A percentile compares a stretch with the other conserved stretches of the same genome.
These are phyloP conservation scores for Acipenser transmontanus DNA, from an alignment of 2,797 vertebrate species.

Conservation along the genomic window DNA sequence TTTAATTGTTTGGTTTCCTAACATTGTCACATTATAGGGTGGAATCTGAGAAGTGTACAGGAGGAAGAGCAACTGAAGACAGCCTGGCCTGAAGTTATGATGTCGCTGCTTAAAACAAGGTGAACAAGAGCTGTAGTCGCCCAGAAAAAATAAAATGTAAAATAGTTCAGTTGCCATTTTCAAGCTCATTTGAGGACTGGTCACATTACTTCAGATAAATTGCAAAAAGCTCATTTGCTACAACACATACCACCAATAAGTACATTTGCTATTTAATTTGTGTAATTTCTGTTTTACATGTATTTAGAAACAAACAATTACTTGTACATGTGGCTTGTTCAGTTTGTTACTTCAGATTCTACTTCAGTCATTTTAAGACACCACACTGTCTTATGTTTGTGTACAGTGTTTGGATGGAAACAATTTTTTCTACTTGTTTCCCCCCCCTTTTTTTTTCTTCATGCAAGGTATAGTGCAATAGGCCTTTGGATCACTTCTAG, in stretches of 20 bases:
- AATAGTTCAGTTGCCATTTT: constrained; percentile 3
- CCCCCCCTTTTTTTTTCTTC: neutral
- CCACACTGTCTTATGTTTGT: neutral
- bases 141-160: constrained; percentile 68
- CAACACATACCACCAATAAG: neutral
- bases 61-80: constrained; percentile 75
- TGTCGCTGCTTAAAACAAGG: constrained; percentile 93
- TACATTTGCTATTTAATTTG: constrained; percentile 1
- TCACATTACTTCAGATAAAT: neutral
- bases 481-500: constrained; percentile 7
- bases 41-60: constrained; percentile 65
- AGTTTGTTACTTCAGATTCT: constrained; percentile 5
- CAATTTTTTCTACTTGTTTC: neutral
- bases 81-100: constrained; percentile 77
- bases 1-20: constrained; percentile 76
- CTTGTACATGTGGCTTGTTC: constrained; percentile 8
- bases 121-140: constrained; percentile 98
- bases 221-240: neutral
- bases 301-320: constrained; percentile 5
- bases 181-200: constrained; percentile 9
- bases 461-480: constrained; percentile 9
- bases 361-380: neutral
- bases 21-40: constrained; percentile 79
- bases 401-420: constrained; percentile 7
- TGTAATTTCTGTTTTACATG: constrained; percentile 7